These are phyloP conservation scores for cattle (Bos taurus) DNA, from an alignment of 2,113 vertebrate species.

Conservation along the genomic window DNA sequence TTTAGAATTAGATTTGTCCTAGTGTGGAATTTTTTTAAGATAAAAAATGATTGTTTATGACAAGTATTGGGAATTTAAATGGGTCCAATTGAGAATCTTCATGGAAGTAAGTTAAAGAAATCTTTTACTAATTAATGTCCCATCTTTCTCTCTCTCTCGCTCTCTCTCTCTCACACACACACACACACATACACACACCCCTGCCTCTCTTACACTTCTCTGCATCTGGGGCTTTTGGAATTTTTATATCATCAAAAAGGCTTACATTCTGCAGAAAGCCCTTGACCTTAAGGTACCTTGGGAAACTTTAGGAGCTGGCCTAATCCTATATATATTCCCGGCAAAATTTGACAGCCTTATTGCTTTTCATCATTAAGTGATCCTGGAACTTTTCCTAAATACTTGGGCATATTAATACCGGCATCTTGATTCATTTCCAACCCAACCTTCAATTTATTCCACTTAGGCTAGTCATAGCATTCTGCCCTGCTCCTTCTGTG, in stretches of 20 bases:
- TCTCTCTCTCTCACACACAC: no score
- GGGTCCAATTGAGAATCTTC: background rate
- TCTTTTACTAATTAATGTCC: background rate
- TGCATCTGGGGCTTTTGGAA: constrained; percentile 46
- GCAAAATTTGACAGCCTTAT: constrained; percentile 63
- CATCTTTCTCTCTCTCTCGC: background rate
- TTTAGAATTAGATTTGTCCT: constrained; percentile 1
- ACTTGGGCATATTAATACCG: constrained; percentile 53
- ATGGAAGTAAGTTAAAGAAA: background rate
- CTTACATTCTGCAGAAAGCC: constrained; percentile 63
- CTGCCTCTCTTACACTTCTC: constrained; percentile 27
- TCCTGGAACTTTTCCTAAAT: constrained; percentile 64
- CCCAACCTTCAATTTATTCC: constrained; percentile 32
- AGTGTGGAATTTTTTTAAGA: background rate
- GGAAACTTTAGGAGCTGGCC: constrained; percentile 58
- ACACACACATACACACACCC: background rate
- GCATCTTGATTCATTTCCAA: constrained; percentile 61
- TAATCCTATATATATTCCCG: constrained; percentile 66
- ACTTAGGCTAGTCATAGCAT: constrained; percentile 11
- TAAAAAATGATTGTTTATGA: background rate
- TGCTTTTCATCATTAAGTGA: constrained; percentile 68
- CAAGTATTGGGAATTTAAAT: background rate
- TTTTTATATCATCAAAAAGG: constrained; percentile 45
- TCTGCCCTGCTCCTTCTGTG: background rate
- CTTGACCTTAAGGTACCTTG: constrained; percentile 54